Conservation (phyloP, 2,113 vertebrate species). For the Oncorhynchus nerka region DNA sequence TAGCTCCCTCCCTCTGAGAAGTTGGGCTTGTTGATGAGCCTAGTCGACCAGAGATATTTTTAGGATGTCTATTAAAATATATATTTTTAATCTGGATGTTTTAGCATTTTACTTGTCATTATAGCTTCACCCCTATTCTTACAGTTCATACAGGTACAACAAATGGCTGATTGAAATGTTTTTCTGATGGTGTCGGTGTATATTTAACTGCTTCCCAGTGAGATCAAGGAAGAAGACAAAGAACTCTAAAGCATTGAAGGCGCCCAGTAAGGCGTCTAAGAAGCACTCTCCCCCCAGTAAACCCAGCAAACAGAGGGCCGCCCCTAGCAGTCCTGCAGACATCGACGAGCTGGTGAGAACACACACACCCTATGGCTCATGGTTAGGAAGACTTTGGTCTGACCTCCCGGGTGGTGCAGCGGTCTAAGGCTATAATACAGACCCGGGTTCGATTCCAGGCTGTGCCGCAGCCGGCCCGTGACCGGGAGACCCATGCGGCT, state of each 20-base stretch:
- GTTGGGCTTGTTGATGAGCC: not conserved
- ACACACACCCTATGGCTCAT: not conserved
- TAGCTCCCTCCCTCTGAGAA: not conserved
- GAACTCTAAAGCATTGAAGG: conserved; percentile 55
- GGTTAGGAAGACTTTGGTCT: not conserved
- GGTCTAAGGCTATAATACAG: too few relatives aligned
- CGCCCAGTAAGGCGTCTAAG: conserved; percentile 76
- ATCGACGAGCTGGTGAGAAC: conserved; percentile 92
- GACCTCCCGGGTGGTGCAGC: too few relatives aligned
- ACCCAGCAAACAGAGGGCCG: conserved; percentile 65
- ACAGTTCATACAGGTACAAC: too few relatives aligned
- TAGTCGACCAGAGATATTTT: not conserved
- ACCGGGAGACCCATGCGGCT: too few relatives aligned
- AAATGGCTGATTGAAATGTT: too few relatives aligned
- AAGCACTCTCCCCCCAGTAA: conserved; percentile 68
- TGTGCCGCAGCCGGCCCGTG: too few relatives aligned
- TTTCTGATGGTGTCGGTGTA: too few relatives aligned
- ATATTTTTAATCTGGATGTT: not conserved
- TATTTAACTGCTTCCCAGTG: conserved; percentile 72
- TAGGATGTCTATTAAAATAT: not conserved
- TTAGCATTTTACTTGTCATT: not conserved
- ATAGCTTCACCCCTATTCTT: too few relatives aligned
- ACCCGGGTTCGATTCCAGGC: too few relatives aligned
- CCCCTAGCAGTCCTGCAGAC: conserved; percentile 79
- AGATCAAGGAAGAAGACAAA: conserved; percentile 87